Base-by-base conservation (phyloP, 2,113 vertebrate species). In the Dasyurus viverrinus region DNA sequence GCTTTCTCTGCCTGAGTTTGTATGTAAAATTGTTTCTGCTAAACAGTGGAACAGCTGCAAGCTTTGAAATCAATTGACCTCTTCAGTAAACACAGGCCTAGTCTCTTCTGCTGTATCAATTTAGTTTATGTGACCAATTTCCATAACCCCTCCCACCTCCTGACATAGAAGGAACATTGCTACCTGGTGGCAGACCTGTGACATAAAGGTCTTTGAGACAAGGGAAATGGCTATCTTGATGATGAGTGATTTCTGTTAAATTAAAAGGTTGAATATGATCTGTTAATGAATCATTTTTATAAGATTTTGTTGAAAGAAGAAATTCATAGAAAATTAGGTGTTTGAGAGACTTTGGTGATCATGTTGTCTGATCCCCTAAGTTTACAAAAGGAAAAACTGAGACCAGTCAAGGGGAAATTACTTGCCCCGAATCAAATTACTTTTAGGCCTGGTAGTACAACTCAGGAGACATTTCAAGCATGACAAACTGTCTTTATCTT, bases 61-160 rank as follows among this genome's bases (percentile, higher is more conserved):
- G 24, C 68, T 95, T 95, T 96, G n/a, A 95, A 95, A 95, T 97
- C 91, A 89, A 7, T 89, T 93, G 91, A 90, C 68, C 53, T 91
- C 26, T 94, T 96, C 47, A 91, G 42, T 93, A 92, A 97, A 94
- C 25, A 93, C 3, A 90, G 36, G 2, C 0, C 24, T 25, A 50
- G 25, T 89, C 27, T 42, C 14, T 60, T 93, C 47, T 89, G 53
- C 27, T 96, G 55, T 30, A 42, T 91, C 2, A 30, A 1, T 90
- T 95, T 90, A 94, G 54, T 23, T 90, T 54, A 23, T 92, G 27
- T 90, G 46, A 54, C 42, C 55, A 89, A n/a, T 91, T 94, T 53
- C 42, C 42, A 1, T 93, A 90, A 26, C 24, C 26, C 36, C 54
- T 23, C 53, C 14, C 42, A 4, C 23, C 30, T 94, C 76, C 52